Evolutionary conservation across 37 sponge, comb jelly and placozoan genomes (phyloP), one percentile per base, ranked within the genome.

Genomic region (Aplysina aerophoba): DNA sequence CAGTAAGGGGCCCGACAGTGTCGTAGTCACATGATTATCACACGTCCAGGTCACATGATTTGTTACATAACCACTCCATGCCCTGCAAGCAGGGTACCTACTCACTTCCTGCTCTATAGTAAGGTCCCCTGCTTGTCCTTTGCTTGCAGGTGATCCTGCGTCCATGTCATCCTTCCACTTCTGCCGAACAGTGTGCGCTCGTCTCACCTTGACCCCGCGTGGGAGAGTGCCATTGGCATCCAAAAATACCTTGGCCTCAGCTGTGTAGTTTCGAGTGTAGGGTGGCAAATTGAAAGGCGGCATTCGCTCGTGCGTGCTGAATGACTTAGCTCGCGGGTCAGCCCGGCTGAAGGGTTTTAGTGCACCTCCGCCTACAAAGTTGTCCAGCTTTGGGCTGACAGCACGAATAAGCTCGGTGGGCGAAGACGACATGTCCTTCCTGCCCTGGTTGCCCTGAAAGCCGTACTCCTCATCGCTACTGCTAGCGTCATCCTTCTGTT

Each of bases 121-220:
- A 75, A 24, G 54, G 15, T 75, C 78, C n/a, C 1, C 37, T 44
- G 25, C 14, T 13, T 35, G 35, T 34, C 33, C 34, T 31, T 53
- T 44, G 38, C 25, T 54, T 36, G 16, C 40, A 17, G 13, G 54
- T 40, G 37, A 13, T 11, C 25, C 78, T n/a, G 78, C 22, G n/a
- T 75, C 38, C 78, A 75, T 75, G 78, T 75, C 78, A 41, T 75
- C 78, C 40, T 41, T 75, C 78, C 78, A 75, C 37, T 41, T 75
- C 25, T 75, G 78, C 19, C 37, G 22, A 31, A 75, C 78, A 75
- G 37, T 40, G 12, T 41, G 41, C 1, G 78, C 39, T 15, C 78
- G 44, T 4, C 78, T 31, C 15, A 75, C 24, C 25, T 75, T 75
- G 53, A 54, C 44, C 4, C 78, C 54, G 4, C 78, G 44, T 41